Percentiles rank a stretch among this genome's conserved stretches.
phyloP scores from a whole-genome alignment of 2,113 vertebrate genomes.

The Sapayoa aenigma region DNA sequence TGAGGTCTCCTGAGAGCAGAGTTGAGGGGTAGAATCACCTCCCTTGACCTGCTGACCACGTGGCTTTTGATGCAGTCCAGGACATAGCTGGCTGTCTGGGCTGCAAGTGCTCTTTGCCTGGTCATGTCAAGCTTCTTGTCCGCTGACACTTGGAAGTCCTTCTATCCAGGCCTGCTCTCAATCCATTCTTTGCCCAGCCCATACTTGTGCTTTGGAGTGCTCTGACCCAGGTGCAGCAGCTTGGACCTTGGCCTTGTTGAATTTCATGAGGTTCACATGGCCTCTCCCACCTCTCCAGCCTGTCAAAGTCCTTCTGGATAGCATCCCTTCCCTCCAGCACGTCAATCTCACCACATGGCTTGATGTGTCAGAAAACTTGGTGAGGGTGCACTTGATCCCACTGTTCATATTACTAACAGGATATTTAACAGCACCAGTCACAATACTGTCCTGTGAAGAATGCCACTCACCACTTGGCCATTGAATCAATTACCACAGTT shows the following conservation, averaged over 20 bases:
- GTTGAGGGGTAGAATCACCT: background rate
- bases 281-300: background rate
- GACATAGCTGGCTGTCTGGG: background rate
- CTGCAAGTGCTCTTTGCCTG: background rate
- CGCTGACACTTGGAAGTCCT: background rate
- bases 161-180: background rate
- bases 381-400: background rate
- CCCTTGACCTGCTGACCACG: accelerated
- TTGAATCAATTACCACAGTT: background rate
- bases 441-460: background rate
- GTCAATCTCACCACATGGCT: background rate
- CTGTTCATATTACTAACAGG: background rate
- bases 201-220: background rate
- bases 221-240: background rate
- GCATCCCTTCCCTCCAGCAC: background rate
- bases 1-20: background rate
- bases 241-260: background rate
- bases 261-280: background rate
- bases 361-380: background rate
- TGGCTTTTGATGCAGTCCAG: background rate
- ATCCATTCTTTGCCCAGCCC: background rate
- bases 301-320: background rate
- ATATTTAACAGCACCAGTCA: background rate
- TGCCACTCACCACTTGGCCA: background rate
- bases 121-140: background rate